Base-by-base conservation (phyloP, 2,888 invertebrate genomes). In the Phorcus lineatus region DNA sequence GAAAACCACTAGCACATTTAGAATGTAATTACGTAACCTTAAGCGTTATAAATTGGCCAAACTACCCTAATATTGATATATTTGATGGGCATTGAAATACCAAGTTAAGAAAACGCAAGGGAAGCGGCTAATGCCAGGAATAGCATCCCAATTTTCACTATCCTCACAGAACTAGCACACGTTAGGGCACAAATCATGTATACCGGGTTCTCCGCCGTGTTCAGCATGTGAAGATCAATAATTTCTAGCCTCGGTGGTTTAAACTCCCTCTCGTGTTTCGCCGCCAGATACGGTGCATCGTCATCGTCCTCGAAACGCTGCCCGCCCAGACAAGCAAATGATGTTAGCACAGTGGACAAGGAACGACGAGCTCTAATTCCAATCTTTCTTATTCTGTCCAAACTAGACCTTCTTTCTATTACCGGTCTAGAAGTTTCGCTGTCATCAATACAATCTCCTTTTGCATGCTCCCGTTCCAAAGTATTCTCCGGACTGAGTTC, bases 241-340 rank as follows among this genome's bases (percentile, higher is more conserved):
- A 62, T 62, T 62, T 62, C 62, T 62, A 62, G 62, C 28, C 62
- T 62, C 28, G 62, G 62, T 28, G 62, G 28, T 24, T 62, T 62
- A 28, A 62, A 62, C 24, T 62, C 62, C 62, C 62, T 62, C 62
- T 62, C 62, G 62, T 62, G 62, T 62, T 62, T 62, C 62, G 62
- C 62, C 62, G 62, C 24, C 62, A 62, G 62, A 62, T 62, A 62
- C 62, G 62, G 62, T 22, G 62, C 28, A 62, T 62, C 62, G 13
- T 62, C 62, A 62, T 62, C 62, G 62, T 62, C 62, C 28, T 62
- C 62, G 28, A 62, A 62, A 13, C 62, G 62, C 28, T 62, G 62
- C 16, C 62, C 62, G 13, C 62, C 62, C 62, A 62, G 62, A 62
- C 62, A 62, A 62, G 62, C 62, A 11, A 62, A 62, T 62, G 62